Evolutionary conservation across 2,113 vertebrate genomes (phyloP).

Genomic region (Uria lomvia): DNA sequence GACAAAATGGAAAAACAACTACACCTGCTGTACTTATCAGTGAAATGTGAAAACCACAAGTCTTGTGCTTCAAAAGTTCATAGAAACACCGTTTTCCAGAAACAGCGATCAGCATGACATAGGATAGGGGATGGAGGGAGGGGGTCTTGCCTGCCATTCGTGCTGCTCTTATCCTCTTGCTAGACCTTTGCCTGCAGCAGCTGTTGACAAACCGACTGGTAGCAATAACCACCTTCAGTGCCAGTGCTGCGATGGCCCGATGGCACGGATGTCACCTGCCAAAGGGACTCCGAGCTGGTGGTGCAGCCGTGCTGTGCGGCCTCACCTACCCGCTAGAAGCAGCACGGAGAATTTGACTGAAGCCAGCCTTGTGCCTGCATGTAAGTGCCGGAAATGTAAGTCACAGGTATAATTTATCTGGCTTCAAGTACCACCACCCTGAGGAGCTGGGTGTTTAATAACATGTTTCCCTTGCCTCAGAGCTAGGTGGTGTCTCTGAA

Average conservation of each 20-base stretch:
- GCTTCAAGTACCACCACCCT: neutral
- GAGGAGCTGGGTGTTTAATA: neutral
- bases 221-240: neutral
- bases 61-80: neutral
- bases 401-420: neutral
- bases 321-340: neutral
- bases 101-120: neutral
- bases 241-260: accelerated
- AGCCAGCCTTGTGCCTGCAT: accelerated
- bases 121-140: neutral
- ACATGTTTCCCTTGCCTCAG: neutral
- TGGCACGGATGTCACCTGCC: accelerated
- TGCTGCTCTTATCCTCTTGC: neutral
- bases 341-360: neutral
- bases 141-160: neutral
- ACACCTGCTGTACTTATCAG: neutral
- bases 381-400: neutral
- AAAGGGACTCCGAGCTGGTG: accelerated
- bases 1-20: neutral
- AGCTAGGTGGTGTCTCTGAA: neutral
- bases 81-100: neutral
- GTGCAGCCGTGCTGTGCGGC: accelerated
- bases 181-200: neutral
- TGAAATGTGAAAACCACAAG: neutral
- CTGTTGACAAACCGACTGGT: accelerated